Base-by-base conservation (phyloP, 2,113 vertebrate species). In the Ictalurus punctatus region DNA sequence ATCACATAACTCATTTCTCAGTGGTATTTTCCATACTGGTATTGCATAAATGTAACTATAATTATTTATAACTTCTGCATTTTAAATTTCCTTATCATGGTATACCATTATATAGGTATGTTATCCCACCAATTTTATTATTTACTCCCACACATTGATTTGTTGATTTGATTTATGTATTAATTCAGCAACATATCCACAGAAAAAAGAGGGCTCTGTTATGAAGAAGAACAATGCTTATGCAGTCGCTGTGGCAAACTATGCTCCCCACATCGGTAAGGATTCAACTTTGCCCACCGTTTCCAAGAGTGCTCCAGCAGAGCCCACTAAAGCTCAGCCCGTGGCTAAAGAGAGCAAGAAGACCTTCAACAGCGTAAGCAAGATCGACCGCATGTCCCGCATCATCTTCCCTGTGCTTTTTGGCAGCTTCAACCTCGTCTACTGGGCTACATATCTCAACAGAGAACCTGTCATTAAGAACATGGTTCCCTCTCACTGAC, bases 301-400 rank as follows among this genome's bases (percentile, higher is more conserved):
- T 93, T 98, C 97, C 91, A 99, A 98, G 94, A 97, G 96, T 1
- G 95, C 96, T 17, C 94, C 95, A 61, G 92, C 94, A 67, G 97
- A 98, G 83, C 91, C 96, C 83, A 96, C 93, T 94, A 97, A 97
- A 92, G 94, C 95, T 92, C 96, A 96, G 73, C 96, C 95, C 0
- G 96, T 97, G 87, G 94, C 94, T 0, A 98, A 97, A 92, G 97
- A 98, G 91, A 95, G 94, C 92, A 98, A 97, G 96, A 98, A 98
- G 93, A 98, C 97, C 54, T 99, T 99, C 92, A 99, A 99, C 95
- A 99, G 98, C 0, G 98, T 98, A 90, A 98, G 98, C 95, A 98
- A 98, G 96, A 99, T 99, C 67, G 98, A 99, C 94, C 97, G 97
- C 93, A 98, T 99, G 95, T 98, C 98, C 84, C 97, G 98, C 93